Evolutionary conservation across 1,140 invertebrate genomes (phyloP).

Genomic region (Pygmarrhopalites habei): DNA sequence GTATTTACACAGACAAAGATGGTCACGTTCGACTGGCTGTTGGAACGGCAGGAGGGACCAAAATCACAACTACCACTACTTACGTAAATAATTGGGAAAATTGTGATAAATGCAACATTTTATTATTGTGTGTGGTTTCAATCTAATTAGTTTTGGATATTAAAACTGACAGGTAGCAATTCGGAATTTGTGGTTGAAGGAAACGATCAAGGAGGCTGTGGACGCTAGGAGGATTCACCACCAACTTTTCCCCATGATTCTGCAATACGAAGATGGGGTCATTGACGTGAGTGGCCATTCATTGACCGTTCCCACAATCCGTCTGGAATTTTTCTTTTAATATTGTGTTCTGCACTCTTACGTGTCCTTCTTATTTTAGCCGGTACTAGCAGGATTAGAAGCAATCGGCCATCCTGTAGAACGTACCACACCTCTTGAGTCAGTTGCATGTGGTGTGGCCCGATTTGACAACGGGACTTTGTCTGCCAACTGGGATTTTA

Average conservation of each 20-base stretch:
- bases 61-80: constrained; percentile 76
- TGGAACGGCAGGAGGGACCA: constrained; percentile 84
- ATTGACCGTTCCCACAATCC: no score
- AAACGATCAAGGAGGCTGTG: no score
- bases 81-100: constrained; percentile 47
- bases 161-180: constrained; percentile 51
- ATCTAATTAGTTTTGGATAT: no score
- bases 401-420: constrained; percentile 60
- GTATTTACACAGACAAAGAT: constrained; percentile 64
- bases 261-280: constrained; percentile 60
- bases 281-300: not conserved
- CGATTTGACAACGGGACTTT: constrained; percentile 54
- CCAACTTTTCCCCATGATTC: constrained; percentile 77
- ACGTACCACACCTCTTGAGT: no score
- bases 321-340: no score
- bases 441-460: constrained; percentile 59
- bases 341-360: no score
- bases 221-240: constrained; percentile 84
- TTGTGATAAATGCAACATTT: not conserved
- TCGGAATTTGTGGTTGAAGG: constrained; percentile 79
- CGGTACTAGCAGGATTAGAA: constrained; percentile 58
- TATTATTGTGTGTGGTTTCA: no score
- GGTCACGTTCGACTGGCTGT: constrained; percentile 69
- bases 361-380: no score
- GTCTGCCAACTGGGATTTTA: constrained; percentile 69